phyloP scores from a whole-genome alignment of 2,888 invertebrate species.

The Hedya salicella region DNA sequence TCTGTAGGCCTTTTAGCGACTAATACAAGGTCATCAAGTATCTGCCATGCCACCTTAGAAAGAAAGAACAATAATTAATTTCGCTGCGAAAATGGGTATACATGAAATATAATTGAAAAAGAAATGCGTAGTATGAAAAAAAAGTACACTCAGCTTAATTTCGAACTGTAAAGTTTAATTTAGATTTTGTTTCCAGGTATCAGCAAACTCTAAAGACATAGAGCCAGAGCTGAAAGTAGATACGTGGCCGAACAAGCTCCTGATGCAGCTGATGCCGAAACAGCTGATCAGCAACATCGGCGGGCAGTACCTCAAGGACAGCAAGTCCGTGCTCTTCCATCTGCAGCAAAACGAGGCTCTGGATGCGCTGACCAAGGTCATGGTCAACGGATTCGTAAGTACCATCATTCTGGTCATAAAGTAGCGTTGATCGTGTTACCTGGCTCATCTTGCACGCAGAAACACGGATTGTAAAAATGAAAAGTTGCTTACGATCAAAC shows the following conservation, averaged over 20 bases:
- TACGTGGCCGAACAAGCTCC: conserved; percentile 95
- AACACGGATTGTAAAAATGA: neutral
- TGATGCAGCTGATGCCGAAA: conserved; percentile 98
- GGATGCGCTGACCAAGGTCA: conserved; percentile 95
- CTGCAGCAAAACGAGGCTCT: conserved; percentile 94
- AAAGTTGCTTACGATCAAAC: conserved; percentile 53
- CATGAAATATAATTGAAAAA: no score
- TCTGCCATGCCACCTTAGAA: no score
- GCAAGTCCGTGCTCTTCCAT: conserved; percentile 96
- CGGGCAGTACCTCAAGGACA: conserved; percentile 94
- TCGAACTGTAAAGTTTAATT: neutral
- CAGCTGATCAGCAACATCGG: conserved; percentile 95
- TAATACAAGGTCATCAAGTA: no score
- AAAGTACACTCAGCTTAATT: no score
- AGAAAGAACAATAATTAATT: no score
- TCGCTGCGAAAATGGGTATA: no score
- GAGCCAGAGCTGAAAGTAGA: conserved; percentile 97
- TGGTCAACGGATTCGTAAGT: conserved; percentile 96
- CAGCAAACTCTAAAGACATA: conserved; percentile 89
- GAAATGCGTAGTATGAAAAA: no score
- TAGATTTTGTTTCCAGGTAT: conserved; percentile 63
- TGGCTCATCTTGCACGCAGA: no score
- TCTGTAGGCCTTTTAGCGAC: no score
- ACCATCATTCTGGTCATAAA: conserved; percentile 27
- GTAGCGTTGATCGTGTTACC: no score